These are phyloP conservation scores for Zoroaster sp. DNA, from an alignment of 53 echinoderm and acorn worm genomes.

Conservation along the genomic window DNA sequence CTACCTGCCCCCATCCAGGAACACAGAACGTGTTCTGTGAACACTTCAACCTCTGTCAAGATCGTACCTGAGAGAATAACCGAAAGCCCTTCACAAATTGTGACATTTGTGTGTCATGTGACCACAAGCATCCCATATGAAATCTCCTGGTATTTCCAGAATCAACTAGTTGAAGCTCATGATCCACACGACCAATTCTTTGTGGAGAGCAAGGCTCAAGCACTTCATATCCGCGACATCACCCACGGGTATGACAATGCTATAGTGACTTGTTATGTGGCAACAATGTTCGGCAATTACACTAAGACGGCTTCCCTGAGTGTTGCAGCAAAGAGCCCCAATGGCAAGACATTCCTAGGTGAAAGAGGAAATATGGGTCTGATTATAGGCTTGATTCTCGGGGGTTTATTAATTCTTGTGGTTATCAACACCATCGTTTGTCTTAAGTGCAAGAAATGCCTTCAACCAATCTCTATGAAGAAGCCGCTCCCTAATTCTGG, in stretches of 20 bases:
- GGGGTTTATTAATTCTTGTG: neutral
- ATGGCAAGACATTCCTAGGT: neutral
- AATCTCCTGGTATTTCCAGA: conserved; percentile 29
- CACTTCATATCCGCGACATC: conserved; percentile 43
- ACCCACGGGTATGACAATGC: neutral
- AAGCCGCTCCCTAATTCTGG: neutral
- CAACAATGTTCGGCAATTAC: conserved; percentile 43
- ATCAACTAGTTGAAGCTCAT: neutral
- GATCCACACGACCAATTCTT: conserved; percentile 30
- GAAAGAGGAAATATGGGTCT: neutral
- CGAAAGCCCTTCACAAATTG: neutral
- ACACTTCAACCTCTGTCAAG: conserved; percentile 9
- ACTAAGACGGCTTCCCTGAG: neutral
- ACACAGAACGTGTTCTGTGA: neutral
- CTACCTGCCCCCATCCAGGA: conserved; percentile 24
- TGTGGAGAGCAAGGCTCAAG: conserved; percentile 17
- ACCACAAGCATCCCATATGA: conserved; percentile 49
- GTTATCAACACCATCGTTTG: conserved; percentile 24
- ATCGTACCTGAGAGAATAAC: neutral
- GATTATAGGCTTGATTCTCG: neutral
- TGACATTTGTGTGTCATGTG: conserved; percentile 40
- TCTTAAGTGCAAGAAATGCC: neutral
- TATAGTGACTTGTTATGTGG: conserved; percentile 11
- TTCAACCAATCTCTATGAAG: neutral
- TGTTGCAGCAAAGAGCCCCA: neutral